Evolutionary conservation across 1,140 invertebrate genomes (phyloP).

Genomic region (Scaptodrosophila lebanonensis): DNA sequence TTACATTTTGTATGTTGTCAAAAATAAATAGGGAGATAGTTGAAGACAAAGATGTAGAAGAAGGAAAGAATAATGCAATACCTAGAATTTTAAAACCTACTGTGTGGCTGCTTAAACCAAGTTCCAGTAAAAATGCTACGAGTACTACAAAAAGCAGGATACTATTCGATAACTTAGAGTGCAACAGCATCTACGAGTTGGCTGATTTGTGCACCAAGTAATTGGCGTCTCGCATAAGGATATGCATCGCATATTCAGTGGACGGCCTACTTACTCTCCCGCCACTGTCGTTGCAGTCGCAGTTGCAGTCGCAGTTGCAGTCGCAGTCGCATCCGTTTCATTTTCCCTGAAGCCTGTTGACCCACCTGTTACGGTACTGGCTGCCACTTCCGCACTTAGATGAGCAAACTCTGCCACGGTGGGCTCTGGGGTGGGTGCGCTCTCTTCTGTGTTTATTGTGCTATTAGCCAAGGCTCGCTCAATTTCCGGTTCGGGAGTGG

Average conservation of each 20-base stretch:
- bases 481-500: conserved; percentile 72
- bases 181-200: conserved; percentile 30
- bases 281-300: not conserved
- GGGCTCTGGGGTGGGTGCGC: conserved; percentile 67
- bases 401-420: conserved; percentile 62
- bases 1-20: too few relatives aligned
- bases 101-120: conserved; percentile 22
- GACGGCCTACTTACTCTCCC: conserved; percentile 11
- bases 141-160: conserved; percentile 9
- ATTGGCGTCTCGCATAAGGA: conserved; percentile 7
- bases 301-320: not conserved
- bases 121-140: conserved; percentile 32
- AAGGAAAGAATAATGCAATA: conserved; percentile 1
- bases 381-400: conserved; percentile 36
- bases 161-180: conserved; percentile 39
- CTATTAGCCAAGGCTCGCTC: conserved; percentile 58
- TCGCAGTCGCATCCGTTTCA: not conserved
- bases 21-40: too few relatives aligned
- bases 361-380: not conserved
- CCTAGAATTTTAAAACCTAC: conserved; percentile 5
- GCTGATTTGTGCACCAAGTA: conserved; percentile 13
- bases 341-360: not conserved
- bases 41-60: not conserved
- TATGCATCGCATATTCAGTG: conserved; percentile 5
- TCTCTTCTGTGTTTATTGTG: conserved; percentile 47